phyloP scores from a whole-genome alignment of 2,888 invertebrate species.

The Blera fallax region DNA sequence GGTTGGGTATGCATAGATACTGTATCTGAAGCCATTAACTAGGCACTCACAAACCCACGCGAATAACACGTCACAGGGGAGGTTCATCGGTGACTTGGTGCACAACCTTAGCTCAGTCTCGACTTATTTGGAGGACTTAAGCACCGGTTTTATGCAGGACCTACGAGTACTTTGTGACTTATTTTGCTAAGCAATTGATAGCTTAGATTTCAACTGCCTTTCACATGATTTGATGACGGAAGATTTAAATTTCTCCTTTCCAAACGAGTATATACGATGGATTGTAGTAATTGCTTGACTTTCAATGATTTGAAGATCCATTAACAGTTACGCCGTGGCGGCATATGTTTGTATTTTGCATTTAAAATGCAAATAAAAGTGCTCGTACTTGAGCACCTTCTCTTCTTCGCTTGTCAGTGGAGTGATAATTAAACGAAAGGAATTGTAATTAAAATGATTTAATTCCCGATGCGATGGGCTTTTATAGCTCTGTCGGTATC shows the following conservation, averaged over 20 bases:
- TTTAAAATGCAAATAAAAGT: constrained; percentile 1
- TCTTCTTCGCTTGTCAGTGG: not conserved
- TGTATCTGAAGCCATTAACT: constrained; percentile 4
- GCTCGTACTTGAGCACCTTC: constrained; percentile 16
- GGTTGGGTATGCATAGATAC: too few relatives aligned
- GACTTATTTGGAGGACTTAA: too few relatives aligned
- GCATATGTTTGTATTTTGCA: not conserved
- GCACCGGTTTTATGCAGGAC: too few relatives aligned
- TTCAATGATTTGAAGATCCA: constrained; percentile 7
- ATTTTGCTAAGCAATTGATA: not conserved
- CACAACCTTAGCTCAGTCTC: not conserved
- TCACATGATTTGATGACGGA: not conserved
- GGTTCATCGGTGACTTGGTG: not conserved
- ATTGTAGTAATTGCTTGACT: not conserved
- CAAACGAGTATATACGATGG: too few relatives aligned
- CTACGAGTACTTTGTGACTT: not conserved
- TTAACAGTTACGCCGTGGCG: not conserved
- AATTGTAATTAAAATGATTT: constrained; percentile 14
- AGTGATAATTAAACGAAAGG: not conserved
- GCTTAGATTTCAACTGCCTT: not conserved
- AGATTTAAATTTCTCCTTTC: constrained; percentile 34
- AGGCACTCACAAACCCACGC: not conserved
- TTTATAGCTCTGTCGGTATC: not conserved
- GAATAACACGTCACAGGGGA: constrained; percentile 8
- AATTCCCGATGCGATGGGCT: not conserved